Base-by-base conservation (phyloP, 2,888 invertebrate species). In the Tortrix viridana region DNA sequence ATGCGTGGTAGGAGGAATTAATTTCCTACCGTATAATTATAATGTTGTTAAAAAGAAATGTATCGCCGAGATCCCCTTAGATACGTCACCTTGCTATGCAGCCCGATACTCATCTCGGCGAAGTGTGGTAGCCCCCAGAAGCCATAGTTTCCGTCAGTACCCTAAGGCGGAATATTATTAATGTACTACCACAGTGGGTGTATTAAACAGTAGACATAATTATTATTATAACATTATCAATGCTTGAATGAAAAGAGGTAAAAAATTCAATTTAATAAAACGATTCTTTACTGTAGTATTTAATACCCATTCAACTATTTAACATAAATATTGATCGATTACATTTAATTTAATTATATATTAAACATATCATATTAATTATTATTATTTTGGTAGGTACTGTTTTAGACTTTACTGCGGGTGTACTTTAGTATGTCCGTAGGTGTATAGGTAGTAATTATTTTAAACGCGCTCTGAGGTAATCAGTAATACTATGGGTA, bases 401-500 rank as follows among this genome's bases (percentile, higher is more conserved):
- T 62, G 62, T 18, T 22, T 46, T 18, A 0, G 52, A 19, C 3
- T 19, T 22, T 5, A 50, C 50, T 62, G 62, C 41, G 58, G 32
- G 32, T 47, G 22, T 53, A 41, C 18, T 57, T 52, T 47, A 47
- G 47, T 52, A 20, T 26, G 18, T 63, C 60, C 47, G 68, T 72
- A 73, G 66, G 73, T 77, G 73, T 76, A 69, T 69, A 73, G 69
- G 68, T 73, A 73, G 81, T 81, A 81, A 85, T 84, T 82, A 83
- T 84, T 84, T 85, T 77, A 81, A 84, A 84, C 73, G 76, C 74
- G 74, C 74, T 76, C 73, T 73, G 72, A 77, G 75, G 75, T 77
- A 79, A 78, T 79, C 77, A 71, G 73, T 68, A 67, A 71, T 58
- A 63, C 75, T 75, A 76, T 73, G 67, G 72, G 73, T 75, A 74